Base-by-base conservation (phyloP, 2,113 vertebrate species). In the Thermophis baileyi region DNA sequence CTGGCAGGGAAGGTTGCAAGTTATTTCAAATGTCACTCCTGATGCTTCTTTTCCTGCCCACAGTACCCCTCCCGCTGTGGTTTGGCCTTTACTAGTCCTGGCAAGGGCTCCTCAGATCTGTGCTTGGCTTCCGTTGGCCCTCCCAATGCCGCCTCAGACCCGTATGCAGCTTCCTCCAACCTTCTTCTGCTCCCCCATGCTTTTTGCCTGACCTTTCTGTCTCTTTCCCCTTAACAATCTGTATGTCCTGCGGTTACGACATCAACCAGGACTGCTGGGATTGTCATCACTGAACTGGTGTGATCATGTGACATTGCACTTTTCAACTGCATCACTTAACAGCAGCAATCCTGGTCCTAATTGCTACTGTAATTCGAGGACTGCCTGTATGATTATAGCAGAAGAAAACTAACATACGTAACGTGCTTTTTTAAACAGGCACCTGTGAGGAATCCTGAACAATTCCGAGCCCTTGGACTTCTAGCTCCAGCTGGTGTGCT, bases 401-500 rank as follows among this genome's bases (percentile, higher is more conserved):
- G 47, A 22, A 27, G 30, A n/a, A 85, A 91, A 30, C 4, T 12
- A 85, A 81, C 18, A 9, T 22, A 22, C 22, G 35, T 20, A 81
- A 20, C 16, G 74, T 44, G 18, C 0, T 93, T 96, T 87, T 87
- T 96, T 53, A 95, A 92, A 87, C 91, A 99, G 99, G 99, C 99
- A 50, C 99, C 99, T 0, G 98, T 99, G 14, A 97, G 98, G 50
- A 98, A 98, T 92, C 99, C 99, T 3, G 98, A 98, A 91, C 98
- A 98, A 92, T 99, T 99, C 94, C 97, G 91, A 95, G 98, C 98
- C 54, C 97, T 99, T 63, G 99, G 99, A 3, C 97, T 99, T 85
- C 98, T 95, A 51, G 97, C 98, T 93, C 98, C 99, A 2, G 98
- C 99, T n/a, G 99, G 99, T 6, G 97, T 99, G 10, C 97, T 99